Evolutionary conservation across 2,797 vertebrate species (phyloP).

Genomic region (Chlorospingus semifuscus): DNA sequence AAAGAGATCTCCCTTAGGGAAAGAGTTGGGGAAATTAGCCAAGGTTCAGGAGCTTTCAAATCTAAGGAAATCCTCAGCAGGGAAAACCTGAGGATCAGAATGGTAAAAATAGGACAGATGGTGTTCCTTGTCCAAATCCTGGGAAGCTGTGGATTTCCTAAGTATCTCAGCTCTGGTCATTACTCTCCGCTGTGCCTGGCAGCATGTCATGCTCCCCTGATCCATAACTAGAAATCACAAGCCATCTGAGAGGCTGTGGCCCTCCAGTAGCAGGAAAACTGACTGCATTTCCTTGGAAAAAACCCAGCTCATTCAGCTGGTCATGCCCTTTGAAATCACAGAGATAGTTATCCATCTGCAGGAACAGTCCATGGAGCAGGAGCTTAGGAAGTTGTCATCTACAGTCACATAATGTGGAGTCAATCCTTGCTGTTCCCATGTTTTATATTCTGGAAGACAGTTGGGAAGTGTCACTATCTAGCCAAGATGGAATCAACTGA

Average conservation of each 20-base stretch:
- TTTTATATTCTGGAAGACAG: neutral
- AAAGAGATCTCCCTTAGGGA: neutral
- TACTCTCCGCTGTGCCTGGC: neutral
- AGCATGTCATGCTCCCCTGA: neutral
- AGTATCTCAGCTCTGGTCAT: neutral
- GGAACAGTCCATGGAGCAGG: neutral
- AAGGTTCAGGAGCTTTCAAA: neutral
- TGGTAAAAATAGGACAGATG: neutral
- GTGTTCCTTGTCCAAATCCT: neutral
- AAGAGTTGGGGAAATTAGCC: neutral
- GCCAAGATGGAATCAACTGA: neutral
- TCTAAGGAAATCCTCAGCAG: neutral
- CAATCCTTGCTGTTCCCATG: neutral
- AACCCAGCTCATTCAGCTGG: fast-evolving
- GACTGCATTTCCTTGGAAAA: neutral
- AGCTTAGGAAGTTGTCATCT: neutral
- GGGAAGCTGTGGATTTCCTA: neutral
- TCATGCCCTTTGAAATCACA: neutral
- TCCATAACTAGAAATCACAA: neutral
- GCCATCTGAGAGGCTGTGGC: neutral
- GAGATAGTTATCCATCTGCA: neutral
- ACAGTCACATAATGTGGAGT: neutral
- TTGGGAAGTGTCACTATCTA: neutral
- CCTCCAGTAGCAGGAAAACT: neutral
- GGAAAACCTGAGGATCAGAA: neutral